Evolutionary conservation across 2,113 vertebrate species (phyloP).

Genomic region (Sporophila hypoxantha): DNA sequence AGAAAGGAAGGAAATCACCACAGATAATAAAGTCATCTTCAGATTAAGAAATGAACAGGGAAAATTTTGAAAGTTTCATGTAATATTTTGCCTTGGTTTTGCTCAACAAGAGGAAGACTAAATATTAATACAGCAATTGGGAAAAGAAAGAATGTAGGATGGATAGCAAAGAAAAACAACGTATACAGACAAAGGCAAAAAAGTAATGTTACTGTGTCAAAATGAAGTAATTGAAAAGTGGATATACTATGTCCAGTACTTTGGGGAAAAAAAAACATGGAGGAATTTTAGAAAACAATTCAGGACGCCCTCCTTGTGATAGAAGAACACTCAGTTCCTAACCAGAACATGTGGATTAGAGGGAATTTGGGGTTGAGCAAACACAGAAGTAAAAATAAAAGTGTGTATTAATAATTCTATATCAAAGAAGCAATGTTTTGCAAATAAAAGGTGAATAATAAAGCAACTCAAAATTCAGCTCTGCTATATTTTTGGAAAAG

Average conservation of each 20-base stretch:
- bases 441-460: not conserved
- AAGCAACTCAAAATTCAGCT: not conserved
- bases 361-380: not conserved
- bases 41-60: not conserved
- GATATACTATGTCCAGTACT: not conserved
- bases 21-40: conserved; percentile 12
- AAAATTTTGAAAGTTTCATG: conserved; percentile 18
- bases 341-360: not conserved
- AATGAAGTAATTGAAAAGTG: not conserved
- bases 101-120: not conserved
- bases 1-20: conserved; percentile 31
- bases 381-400: not conserved
- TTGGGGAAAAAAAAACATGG: not conserved
- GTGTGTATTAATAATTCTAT: not conserved
- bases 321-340: not conserved
- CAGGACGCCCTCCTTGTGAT: not conserved
- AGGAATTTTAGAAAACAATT: not conserved
- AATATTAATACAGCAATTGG: not conserved
- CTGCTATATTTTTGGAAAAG: not conserved
- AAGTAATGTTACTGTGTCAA: not conserved
- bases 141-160: not conserved
- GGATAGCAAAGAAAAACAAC: not conserved
- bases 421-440: not conserved
- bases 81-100: not conserved
- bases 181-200: not conserved